Evolutionary conservation across 30 jellyfish, hydroid and myxozoan genomes (phyloP).

Genomic region (Hydractinia echinata): DNA sequence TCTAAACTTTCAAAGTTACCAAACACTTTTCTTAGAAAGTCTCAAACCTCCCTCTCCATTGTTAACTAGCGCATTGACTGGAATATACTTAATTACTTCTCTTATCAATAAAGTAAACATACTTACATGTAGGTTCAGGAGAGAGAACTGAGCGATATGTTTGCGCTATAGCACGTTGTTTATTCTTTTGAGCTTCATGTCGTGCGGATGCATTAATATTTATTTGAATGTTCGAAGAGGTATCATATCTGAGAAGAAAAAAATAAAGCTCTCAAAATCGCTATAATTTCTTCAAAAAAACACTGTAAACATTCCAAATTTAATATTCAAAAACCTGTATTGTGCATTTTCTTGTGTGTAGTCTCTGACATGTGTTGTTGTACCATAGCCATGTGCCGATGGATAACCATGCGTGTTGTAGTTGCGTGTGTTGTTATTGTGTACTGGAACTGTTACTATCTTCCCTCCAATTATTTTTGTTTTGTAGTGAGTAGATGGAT

Average conservation of each 20-base stretch:
- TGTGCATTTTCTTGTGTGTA: too few species aligned
- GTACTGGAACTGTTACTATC: slow-evolving; percentile 42
- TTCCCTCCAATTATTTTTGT: slow-evolving; percentile 47
- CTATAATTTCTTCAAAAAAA: not conserved
- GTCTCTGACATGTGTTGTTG: too few species aligned
- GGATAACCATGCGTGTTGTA: too few species aligned
- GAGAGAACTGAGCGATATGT: slow-evolving; percentile 37
- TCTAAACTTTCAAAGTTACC: too few species aligned
- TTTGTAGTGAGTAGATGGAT: slow-evolving; percentile 22
- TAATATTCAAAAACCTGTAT: not conserved
- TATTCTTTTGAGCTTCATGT: slow-evolving; percentile 44
- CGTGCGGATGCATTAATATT: slow-evolving; percentile 17
- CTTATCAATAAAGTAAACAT: not conserved
- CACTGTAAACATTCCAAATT: not conserved
- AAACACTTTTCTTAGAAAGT: not conserved
- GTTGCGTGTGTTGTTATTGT: not conserved
- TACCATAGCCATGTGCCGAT: too few species aligned
- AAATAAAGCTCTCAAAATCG: not conserved
- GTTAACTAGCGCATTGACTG: not conserved
- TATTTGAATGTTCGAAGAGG: not conserved
- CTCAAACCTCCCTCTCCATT: not conserved
- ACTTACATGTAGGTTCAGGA: slow-evolving; percentile 39
- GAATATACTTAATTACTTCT: not conserved
- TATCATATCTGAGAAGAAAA: too few species aligned
- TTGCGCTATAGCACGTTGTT: slow-evolving; percentile 40